phyloP scores from a whole-genome alignment of 2,797 vertebrate genomes.

The Sandelia bainsii region DNA sequence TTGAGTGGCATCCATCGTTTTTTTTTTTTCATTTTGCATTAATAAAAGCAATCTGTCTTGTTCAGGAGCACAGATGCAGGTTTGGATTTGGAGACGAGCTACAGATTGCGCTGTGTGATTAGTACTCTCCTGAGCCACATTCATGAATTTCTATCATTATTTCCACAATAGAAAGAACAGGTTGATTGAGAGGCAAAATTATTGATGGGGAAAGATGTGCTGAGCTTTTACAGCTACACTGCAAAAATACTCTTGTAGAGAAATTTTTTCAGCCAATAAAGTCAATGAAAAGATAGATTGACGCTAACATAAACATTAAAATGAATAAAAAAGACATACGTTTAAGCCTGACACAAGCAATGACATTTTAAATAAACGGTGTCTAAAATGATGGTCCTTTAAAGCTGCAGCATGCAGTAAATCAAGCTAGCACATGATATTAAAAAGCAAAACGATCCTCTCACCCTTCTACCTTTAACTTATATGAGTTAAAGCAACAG shows the following conservation, averaged over 20 bases:
- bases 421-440: no score
- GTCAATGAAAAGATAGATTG: not conserved
- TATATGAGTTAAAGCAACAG: no score
- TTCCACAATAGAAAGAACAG: conserved; percentile 30
- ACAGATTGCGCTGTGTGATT: conserved; percentile 50
- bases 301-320: no score
- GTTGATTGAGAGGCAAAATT: conserved; percentile 33
- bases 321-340: no score
- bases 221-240: conserved; percentile 6
- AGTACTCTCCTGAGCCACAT: conserved; percentile 32
- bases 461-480: not conserved
- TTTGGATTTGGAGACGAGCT: conserved; percentile 49
- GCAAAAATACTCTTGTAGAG: not conserved
- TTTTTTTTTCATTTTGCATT: conserved; percentile 35
- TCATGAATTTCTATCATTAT: conserved; percentile 46
- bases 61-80: conserved; percentile 58
- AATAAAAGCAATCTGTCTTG: conserved; percentile 61
- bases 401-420: no score
- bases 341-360: not conserved
- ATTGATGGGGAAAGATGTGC: conserved; percentile 3
- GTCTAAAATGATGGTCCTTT: no score
- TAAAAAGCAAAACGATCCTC: no score
- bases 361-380: no score
- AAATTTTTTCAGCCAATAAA: not conserved
- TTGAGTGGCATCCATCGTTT: conserved; percentile 54